These are phyloP conservation scores for Dynastes maya DNA, from an alignment of 2,888 invertebrate species.

Conservation along the genomic window DNA sequence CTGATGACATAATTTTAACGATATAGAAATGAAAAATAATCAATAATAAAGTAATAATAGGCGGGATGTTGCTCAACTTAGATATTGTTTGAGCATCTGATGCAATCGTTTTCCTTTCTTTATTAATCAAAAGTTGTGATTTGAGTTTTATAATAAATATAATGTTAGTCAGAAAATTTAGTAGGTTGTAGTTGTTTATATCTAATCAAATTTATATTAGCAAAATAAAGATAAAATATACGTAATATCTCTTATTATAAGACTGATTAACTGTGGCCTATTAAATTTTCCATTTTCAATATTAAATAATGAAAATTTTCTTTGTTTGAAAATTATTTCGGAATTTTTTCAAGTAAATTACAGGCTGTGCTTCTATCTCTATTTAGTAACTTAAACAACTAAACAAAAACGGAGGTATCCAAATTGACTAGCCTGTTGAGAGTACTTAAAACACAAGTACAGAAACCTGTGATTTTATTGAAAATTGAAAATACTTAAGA, in stretches of 20 bases:
- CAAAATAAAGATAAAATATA: constrained; percentile 10
- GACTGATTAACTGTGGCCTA: constrained; percentile 36
- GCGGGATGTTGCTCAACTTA: constrained; percentile 36
- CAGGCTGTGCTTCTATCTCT: constrained; percentile 22
- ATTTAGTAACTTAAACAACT: not conserved
- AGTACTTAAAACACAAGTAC: constrained; percentile 23
- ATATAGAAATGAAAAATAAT: constrained; percentile 11
- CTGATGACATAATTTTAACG: constrained; percentile 32
- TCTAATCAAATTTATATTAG: not conserved
- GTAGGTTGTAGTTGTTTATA: constrained; percentile 27
- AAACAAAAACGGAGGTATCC: not conserved
- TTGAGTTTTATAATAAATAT: constrained; percentile 26
- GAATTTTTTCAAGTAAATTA: constrained; percentile 18
- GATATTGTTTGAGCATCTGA: constrained; percentile 27
- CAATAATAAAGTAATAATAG: constrained; percentile 10
- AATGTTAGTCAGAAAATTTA: constrained; percentile 37
- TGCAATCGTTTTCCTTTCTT: constrained; percentile 31
- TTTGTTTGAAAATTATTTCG: constrained; percentile 14
- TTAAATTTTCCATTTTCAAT: constrained; percentile 33
- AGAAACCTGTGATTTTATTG: constrained; percentile 22
- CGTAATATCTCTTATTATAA: constrained; percentile 30
- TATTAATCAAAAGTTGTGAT: constrained; percentile 35
- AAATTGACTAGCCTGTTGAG: not conserved
- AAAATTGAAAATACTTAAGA: constrained; percentile 26
- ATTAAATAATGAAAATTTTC: constrained; percentile 8